phyloP scores from a whole-genome alignment of 2,113 vertebrate genomes.

The Spea multiplicata region DNA sequence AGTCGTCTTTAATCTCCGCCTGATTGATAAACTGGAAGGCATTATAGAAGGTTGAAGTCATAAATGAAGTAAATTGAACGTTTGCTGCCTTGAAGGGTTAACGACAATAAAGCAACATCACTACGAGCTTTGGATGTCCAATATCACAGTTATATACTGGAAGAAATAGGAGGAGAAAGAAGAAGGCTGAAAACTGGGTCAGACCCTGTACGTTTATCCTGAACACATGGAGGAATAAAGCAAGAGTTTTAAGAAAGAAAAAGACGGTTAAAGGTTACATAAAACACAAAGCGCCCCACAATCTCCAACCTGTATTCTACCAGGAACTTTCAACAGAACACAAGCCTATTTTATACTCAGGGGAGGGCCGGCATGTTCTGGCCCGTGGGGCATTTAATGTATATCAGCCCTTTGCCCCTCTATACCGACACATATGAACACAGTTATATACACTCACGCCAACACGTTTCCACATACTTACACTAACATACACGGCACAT shows the following conservation, averaged over 20 bases:
- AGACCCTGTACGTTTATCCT: not conserved
- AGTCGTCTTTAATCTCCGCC: not conserved
- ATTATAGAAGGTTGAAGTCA: not conserved
- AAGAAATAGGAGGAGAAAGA: not conserved
- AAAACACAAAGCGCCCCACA: not conserved
- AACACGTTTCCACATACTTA: no score
- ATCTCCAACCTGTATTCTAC: no score
- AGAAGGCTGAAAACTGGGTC: not conserved
- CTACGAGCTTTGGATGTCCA: not conserved
- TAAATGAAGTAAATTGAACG: not conserved
- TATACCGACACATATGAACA: no score
- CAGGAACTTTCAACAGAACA: not conserved
- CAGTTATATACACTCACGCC: no score
- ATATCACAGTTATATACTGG: not conserved
- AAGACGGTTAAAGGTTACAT: not conserved
- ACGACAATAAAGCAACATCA: not conserved
- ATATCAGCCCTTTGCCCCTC: no score
- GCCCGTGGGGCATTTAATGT: no score
- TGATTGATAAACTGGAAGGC: not conserved
- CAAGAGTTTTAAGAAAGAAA: not conserved
- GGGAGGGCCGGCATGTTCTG: no score
- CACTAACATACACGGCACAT: no score
- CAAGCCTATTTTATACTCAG: not conserved
- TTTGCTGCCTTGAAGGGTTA: not conserved
- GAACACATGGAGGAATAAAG: not conserved